Percentiles rank a stretch among this genome's conserved stretches.
These are phyloP conservation scores for Scolopax bukidnonensis DNA, from an alignment of 2,797 vertebrate genomes.

Conservation along the genomic window DNA sequence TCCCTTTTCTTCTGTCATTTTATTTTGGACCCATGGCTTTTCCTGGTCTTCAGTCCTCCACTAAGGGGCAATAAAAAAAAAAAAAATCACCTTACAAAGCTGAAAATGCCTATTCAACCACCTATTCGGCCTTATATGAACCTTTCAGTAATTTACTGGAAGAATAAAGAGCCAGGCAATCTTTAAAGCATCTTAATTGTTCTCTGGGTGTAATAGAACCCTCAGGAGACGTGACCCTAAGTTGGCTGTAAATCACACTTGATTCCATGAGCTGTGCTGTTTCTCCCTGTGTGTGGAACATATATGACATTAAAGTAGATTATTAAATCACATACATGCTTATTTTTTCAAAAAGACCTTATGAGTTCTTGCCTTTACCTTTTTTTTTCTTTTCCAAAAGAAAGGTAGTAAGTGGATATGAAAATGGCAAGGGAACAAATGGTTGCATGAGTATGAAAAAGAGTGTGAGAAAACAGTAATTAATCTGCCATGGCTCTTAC, in stretches of 20 bases:
- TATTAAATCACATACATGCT: neutral
- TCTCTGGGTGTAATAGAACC: slow-evolving; percentile 47
- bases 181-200: slow-evolving; percentile 65
- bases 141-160: slow-evolving; percentile 41
- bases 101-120: slow-evolving; percentile 41
- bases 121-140: slow-evolving; percentile 25
- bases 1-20: neutral
- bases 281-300: neutral
- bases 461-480: slow-evolving; percentile 38
- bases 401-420: neutral
- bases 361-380: neutral
- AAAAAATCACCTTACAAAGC: neutral
- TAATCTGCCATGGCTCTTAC: slow-evolving; percentile 14
- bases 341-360: neutral
- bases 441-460: slow-evolving; percentile 4
- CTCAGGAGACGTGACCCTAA: slow-evolving; percentile 43
- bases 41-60: neutral
- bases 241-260: slow-evolving; percentile 55
- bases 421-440: slow-evolving; percentile 25
- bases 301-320: neutral
- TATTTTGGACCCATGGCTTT: neutral
- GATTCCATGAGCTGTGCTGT: slow-evolving; percentile 10
- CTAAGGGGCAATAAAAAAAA: neutral
- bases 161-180: slow-evolving; percentile 57
- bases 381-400: neutral